phyloP scores from a whole-genome alignment of 2,797 vertebrate genomes.

The Spheniscus humboldti region DNA sequence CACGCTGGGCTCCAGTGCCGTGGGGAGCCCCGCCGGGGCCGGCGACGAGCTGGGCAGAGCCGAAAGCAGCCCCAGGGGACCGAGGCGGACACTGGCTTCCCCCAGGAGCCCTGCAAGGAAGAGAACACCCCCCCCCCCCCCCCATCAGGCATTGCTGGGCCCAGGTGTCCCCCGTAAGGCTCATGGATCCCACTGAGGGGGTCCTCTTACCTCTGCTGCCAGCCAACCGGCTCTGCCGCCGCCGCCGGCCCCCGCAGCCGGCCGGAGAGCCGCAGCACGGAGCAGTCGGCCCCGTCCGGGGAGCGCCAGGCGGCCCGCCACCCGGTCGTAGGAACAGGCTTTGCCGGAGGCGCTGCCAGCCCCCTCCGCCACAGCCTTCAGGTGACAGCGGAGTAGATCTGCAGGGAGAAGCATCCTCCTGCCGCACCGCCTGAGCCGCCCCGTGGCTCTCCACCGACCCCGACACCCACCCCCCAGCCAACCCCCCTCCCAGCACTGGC shows the following conservation, averaged over 20 bases:
- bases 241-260: neutral
- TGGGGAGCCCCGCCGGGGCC: neutral
- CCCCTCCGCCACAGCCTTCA: neutral
- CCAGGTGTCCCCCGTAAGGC: fast-evolving
- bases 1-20: too few species aligned
- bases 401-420: neutral
- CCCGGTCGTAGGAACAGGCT: neutral
- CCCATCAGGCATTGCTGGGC: too few species aligned
- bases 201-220: neutral
- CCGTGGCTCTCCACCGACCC: fast-evolving
- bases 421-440: too few species aligned
- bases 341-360: neutral
- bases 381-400: slow-evolving; percentile 2
- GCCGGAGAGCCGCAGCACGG: neutral
- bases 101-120: neutral
- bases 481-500: neutral
- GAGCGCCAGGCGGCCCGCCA: neutral
- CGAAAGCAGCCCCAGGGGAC: neutral
- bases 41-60: neutral
- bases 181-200: neutral
- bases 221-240: neutral
- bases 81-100: neutral
- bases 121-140: too few species aligned
- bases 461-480: neutral
- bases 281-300: neutral